Evolutionary conservation across 53 echinoderm and acorn worm genomes (phyloP).

Genomic region (Antedon mediterranea): DNA sequence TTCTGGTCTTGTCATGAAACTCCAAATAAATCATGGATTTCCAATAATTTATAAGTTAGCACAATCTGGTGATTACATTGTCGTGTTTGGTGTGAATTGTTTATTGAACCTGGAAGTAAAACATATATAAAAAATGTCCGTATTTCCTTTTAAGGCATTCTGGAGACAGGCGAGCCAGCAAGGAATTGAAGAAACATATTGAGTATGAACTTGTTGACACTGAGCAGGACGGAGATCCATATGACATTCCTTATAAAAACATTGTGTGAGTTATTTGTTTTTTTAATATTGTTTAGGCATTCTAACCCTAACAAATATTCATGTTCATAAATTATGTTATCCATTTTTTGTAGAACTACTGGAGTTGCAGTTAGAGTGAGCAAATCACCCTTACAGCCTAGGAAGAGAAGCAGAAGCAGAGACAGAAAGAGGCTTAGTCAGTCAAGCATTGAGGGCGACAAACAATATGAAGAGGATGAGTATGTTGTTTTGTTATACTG

Average conservation of each 20-base stretch:
- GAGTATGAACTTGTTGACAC: slow-evolving; percentile 65
- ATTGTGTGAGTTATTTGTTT: slow-evolving; percentile 36
- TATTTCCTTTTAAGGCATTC: slow-evolving; percentile 14
- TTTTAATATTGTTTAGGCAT: too few species aligned
- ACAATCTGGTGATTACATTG: too few species aligned
- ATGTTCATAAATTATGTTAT: too few species aligned
- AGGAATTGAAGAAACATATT: slow-evolving; percentile 54
- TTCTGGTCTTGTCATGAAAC: too few species aligned
- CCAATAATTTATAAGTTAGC: too few species aligned
- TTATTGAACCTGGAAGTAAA: too few species aligned
- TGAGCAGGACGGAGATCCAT: slow-evolving; percentile 17
- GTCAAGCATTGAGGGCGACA: not conserved
- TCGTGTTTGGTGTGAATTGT: too few species aligned
- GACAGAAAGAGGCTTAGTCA: not conserved
- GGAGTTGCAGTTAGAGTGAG: not conserved
- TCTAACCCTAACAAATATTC: too few species aligned
- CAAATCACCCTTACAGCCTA: not conserved
- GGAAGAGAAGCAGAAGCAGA: not conserved
- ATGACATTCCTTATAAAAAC: slow-evolving; percentile 53
- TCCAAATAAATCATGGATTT: too few species aligned
- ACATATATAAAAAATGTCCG: too few species aligned
- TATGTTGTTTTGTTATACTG: not conserved
- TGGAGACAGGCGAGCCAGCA: slow-evolving; percentile 28
- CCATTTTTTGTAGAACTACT: not conserved
- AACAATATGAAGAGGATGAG: not conserved